Evolutionary conservation across 2,797 vertebrate genomes (phyloP).

Genomic region (Gila robusta): DNA sequence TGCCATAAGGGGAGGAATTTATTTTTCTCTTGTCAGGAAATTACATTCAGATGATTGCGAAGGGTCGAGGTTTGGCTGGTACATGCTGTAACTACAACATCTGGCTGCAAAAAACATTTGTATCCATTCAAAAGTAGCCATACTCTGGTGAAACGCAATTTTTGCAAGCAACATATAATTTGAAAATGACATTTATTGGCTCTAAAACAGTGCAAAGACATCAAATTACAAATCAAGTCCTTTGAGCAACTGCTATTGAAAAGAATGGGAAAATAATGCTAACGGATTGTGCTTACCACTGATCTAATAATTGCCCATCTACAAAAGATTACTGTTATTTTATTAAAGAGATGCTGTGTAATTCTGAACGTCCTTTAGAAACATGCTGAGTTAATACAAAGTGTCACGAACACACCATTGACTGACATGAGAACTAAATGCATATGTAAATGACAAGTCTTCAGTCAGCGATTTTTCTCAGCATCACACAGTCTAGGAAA

Average conservation of each 20-base stretch:
- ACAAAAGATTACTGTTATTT: background rate
- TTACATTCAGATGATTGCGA: background rate
- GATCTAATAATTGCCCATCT: background rate
- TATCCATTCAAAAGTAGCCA: conserved; percentile 1
- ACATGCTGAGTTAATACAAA: conserved; percentile 1
- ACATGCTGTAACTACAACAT: background rate
- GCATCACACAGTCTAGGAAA: background rate
- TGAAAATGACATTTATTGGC: background rate
- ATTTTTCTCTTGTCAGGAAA: conserved; percentile 25
- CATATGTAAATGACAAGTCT: conserved; percentile 18
- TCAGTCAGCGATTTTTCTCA: conserved; percentile 17
- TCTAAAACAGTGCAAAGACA: background rate
- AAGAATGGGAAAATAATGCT: too few relatives aligned
- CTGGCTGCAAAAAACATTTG: background rate
- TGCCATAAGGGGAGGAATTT: background rate
- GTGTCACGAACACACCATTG: background rate
- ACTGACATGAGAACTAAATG: conserved; percentile 28
- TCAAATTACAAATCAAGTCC: background rate
- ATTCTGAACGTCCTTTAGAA: conserved; percentile 3
- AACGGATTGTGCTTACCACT: background rate
- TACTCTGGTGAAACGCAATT: background rate
- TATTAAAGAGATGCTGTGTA: background rate
- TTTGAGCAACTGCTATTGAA: background rate
- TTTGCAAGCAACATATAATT: background rate
- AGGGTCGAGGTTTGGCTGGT: background rate